Evolutionary conservation across 2,113 vertebrate species (phyloP).

Genomic region (Tetrax tetrax): DNA sequence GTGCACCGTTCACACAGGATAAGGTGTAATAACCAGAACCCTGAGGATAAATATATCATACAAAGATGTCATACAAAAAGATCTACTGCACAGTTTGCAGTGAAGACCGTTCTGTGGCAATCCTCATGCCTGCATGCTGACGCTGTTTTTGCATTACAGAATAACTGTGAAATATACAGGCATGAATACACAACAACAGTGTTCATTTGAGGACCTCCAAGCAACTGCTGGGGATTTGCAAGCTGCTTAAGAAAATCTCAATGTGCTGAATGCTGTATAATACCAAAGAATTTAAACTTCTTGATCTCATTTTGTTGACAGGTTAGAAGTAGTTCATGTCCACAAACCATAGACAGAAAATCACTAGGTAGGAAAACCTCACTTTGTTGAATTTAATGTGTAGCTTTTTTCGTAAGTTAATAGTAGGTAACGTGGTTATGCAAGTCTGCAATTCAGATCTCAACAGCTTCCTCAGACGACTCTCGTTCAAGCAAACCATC

Average conservation of each 20-base stretch:
- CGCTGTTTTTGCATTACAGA: not conserved
- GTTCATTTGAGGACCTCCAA: not conserved
- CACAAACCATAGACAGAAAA: not conserved
- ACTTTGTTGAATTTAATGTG: not conserved
- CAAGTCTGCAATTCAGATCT: not conserved
- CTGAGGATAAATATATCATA: not conserved
- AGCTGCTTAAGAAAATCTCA: not conserved
- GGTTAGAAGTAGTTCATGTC: not conserved
- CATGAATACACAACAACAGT: not conserved
- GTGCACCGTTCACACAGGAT: fast-evolving
- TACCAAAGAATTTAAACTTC: not conserved
- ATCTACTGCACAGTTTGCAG: not conserved
- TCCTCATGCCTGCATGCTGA: fast-evolving
- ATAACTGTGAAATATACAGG: not conserved
- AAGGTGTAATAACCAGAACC: not conserved
- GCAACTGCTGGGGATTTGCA: not conserved
- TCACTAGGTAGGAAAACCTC: not conserved
- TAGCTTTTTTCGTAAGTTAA: not conserved
- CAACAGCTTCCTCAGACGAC: not conserved
- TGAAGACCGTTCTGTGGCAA: not conserved
- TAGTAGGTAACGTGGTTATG: not conserved
- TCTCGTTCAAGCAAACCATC: not conserved
- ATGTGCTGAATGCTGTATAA: not conserved
- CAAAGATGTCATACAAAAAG: not conserved
- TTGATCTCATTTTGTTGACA: not conserved